phyloP scores from a whole-genome alignment of 2,888 invertebrate genomes.

The Pristionchus mayeri region DNA sequence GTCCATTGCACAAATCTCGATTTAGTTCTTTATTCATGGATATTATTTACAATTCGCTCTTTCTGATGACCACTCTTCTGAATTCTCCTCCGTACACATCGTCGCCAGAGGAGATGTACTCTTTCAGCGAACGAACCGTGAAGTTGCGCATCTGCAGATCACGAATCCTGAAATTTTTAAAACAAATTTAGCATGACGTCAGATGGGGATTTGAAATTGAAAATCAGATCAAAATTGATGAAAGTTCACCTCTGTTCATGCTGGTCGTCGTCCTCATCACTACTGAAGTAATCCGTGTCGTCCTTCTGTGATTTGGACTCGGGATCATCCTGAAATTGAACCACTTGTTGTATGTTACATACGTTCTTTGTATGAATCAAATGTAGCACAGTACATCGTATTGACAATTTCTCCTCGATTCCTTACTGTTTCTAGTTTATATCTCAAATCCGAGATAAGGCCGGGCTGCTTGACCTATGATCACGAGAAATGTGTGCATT shows the following conservation, averaged over 20 bases:
- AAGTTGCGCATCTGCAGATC: not conserved
- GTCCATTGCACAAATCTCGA: not conserved
- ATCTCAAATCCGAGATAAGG: too few relatives aligned
- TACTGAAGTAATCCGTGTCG: not conserved
- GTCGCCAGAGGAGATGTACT: conserved; percentile 6
- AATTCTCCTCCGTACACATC: conserved; percentile 3
- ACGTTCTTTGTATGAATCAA: too few relatives aligned
- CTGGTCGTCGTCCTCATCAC: not conserved
- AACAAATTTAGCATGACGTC: too few relatives aligned
- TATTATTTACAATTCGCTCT: not conserved
- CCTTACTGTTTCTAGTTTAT: too few relatives aligned
- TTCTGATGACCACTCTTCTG: not conserved
- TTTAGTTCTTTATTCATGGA: not conserved
- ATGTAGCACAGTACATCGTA: too few relatives aligned
- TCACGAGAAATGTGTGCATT: too few relatives aligned
- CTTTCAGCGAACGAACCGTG: not conserved
- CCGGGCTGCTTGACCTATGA: too few relatives aligned
- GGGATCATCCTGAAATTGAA: too few relatives aligned
- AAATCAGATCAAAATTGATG: too few relatives aligned
- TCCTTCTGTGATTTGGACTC: not conserved
- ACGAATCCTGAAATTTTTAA: not conserved
- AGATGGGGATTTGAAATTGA: too few relatives aligned
- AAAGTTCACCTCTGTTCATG: not conserved
- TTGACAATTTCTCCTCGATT: too few relatives aligned
- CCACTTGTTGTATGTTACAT: too few relatives aligned